A percentile compares a stretch with the other conserved stretches of the same genome.
Evolutionary conservation across 1,140 invertebrate genomes (phyloP).

Genomic region (Dryas iulia): DNA sequence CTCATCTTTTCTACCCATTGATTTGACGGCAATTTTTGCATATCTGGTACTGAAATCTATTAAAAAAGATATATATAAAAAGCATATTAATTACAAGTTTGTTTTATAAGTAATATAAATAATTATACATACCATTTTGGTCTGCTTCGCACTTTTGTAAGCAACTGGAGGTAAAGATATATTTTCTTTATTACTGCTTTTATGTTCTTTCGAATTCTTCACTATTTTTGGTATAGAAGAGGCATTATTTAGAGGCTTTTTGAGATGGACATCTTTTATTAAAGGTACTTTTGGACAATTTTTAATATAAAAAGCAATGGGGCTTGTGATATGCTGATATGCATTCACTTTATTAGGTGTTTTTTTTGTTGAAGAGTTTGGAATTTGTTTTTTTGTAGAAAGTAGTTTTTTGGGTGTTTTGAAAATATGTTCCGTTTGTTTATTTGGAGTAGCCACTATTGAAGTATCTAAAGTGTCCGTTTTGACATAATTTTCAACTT

Average conservation of each 20-base stretch:
- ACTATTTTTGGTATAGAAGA: slow-evolving; percentile 49
- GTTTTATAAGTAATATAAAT: too few species aligned
- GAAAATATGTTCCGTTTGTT: slow-evolving; percentile 36
- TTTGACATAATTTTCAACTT: background rate
- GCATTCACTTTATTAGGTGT: slow-evolving; percentile 42
- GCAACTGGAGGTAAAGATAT: slow-evolving; percentile 49
- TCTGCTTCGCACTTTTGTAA: slow-evolving; percentile 60
- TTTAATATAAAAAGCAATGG: slow-evolving; percentile 61
- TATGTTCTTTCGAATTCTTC: slow-evolving; percentile 25
- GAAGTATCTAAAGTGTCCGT: background rate
- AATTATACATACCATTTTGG: slow-evolving; percentile 50
- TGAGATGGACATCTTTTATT: slow-evolving; percentile 55
- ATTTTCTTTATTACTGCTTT: slow-evolving; percentile 53
- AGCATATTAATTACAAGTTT: background rate
- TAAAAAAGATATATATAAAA: slow-evolving; percentile 17
- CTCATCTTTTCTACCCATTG: slow-evolving; percentile 49
- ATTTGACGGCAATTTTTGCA: slow-evolving; percentile 47
- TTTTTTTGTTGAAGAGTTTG: slow-evolving; percentile 38
- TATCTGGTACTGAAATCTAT: slow-evolving; percentile 52
- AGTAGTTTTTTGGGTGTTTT: slow-evolving; percentile 48
- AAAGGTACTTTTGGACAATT: slow-evolving; percentile 54
- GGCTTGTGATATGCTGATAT: slow-evolving; percentile 58
- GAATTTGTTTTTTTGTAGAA: slow-evolving; percentile 38
- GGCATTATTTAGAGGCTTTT: slow-evolving; percentile 43
- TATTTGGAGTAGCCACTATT: slow-evolving; percentile 23